These are phyloP conservation scores for Sinella curviseta DNA, from an alignment of 1,140 invertebrate genomes.

Conservation along the genomic window DNA sequence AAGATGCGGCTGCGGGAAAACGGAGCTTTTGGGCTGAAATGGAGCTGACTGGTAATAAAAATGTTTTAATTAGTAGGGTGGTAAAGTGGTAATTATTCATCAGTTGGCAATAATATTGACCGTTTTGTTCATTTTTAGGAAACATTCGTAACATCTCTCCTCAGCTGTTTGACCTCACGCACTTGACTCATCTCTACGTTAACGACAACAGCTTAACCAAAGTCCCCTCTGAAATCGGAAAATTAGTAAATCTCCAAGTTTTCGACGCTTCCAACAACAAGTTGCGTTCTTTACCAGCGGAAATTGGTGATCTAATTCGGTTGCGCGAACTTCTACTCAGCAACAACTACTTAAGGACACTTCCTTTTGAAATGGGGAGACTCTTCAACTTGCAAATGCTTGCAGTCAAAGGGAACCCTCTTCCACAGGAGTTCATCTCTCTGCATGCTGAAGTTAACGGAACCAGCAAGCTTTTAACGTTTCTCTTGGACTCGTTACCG, in stretches of 20 bases:
- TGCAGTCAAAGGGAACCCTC: slow-evolving; percentile 89
- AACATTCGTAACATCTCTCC: slow-evolving; percentile 88
- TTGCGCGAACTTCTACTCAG: slow-evolving; percentile 91
- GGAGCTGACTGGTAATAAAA: slow-evolving; percentile 65
- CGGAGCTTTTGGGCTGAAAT: slow-evolving; percentile 83
- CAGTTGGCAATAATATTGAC: slow-evolving; percentile 2
- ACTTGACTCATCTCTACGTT: slow-evolving; percentile 89
- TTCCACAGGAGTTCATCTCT: slow-evolving; percentile 86
- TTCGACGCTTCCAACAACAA: slow-evolving; percentile 94
- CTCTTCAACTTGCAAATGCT: slow-evolving; percentile 91
- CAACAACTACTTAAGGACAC: slow-evolving; percentile 86
- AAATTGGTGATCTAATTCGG: slow-evolving; percentile 91
- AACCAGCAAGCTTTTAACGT: slow-evolving; percentile 87
- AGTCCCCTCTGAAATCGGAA: slow-evolving; percentile 83
- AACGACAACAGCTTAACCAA: slow-evolving; percentile 90
- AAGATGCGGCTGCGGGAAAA: slow-evolving; percentile 86
- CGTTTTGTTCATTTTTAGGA: slow-evolving; percentile 63
- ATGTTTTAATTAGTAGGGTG: background rate
- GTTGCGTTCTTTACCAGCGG: slow-evolving; percentile 85
- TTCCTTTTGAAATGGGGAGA: slow-evolving; percentile 96
- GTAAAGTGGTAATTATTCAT: slow-evolving; percentile 22
- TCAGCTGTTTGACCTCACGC: slow-evolving; percentile 82
- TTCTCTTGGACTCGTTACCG: slow-evolving; percentile 90
- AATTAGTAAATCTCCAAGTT: slow-evolving; percentile 76
- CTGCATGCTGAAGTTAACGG: slow-evolving; percentile 91